phyloP scores from a whole-genome alignment of 1,140 invertebrate genomes.

The Adoxophyes honmai region DNA sequence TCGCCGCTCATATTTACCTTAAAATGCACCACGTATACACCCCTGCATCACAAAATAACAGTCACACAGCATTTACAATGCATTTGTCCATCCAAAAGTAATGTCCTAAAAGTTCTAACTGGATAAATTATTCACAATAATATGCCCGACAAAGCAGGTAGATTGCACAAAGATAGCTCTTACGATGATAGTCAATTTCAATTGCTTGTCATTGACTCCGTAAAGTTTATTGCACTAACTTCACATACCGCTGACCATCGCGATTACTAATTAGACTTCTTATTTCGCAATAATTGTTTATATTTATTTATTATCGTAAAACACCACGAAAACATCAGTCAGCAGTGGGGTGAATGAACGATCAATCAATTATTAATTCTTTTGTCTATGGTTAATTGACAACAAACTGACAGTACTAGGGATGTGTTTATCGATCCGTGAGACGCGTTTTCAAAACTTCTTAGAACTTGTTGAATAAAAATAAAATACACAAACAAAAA shows the following conservation, averaged over 20 bases:
- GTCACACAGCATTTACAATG: slow-evolving; percentile 43
- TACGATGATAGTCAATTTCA: slow-evolving; percentile 35
- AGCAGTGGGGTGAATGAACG: slow-evolving; percentile 67
- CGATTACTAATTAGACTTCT: slow-evolving; percentile 33
- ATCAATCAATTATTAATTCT: slow-evolving; percentile 65
- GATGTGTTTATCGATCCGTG: slow-evolving; percentile 20
- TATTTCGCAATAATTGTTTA: slow-evolving; percentile 61
- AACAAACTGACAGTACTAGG: slow-evolving; percentile 45
- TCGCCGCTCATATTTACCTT: slow-evolving; percentile 49
- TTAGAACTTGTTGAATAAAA: no score
- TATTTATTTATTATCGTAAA: slow-evolving; percentile 72
- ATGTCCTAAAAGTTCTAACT: slow-evolving; percentile 45
- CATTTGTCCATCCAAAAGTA: slow-evolving; percentile 45
- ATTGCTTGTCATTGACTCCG: slow-evolving; percentile 38
- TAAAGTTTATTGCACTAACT: slow-evolving; percentile 62
- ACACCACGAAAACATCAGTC: slow-evolving; percentile 71
- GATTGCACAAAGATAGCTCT: slow-evolving; percentile 62
- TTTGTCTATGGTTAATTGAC: slow-evolving; percentile 55
- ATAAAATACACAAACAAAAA: no score
- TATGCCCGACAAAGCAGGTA: slow-evolving; percentile 67
- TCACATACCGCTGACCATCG: slow-evolving; percentile 47
- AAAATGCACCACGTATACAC: slow-evolving; percentile 10
- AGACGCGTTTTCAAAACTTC: not conserved
- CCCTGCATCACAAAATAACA: slow-evolving; percentile 31
- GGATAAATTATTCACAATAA: slow-evolving; percentile 60